A percentile compares a stretch with the other conserved stretches of the same genome.
Evolutionary conservation across 1,140 invertebrate genomes (phyloP).

Genomic region (Achroia grisella): DNA sequence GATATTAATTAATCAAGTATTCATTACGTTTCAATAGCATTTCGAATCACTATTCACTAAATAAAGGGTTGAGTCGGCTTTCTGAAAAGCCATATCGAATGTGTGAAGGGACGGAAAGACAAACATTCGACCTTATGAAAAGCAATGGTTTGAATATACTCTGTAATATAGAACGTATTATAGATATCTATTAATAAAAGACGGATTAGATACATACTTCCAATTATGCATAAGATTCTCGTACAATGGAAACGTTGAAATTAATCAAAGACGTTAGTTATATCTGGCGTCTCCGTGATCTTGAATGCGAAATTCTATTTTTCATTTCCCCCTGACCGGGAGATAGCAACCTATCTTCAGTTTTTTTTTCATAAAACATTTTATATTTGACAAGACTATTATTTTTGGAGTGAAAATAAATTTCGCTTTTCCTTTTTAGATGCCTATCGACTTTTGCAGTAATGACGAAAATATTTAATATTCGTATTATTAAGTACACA

Average conservation of each 20-base stretch:
- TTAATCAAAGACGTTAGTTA: slow-evolving; percentile 7
- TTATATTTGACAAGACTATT: slow-evolving; percentile 4
- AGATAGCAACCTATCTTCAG: too few species aligned
- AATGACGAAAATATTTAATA: too few species aligned
- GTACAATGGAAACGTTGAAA: slow-evolving; percentile 1
- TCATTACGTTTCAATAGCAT: slow-evolving; percentile 6
- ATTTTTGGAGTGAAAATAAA: slow-evolving; percentile 5
- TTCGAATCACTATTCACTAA: slow-evolving; percentile 3
- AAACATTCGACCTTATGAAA: slow-evolving; percentile 18
- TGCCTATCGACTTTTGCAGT: too few species aligned
- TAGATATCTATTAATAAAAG: slow-evolving; percentile 12
- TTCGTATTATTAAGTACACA: too few species aligned
- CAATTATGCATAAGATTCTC: slow-evolving; percentile 21
- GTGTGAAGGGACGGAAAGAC: slow-evolving; percentile 13
- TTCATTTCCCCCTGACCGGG: too few species aligned
- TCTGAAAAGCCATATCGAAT: slow-evolving; percentile 1
- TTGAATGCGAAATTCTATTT: slow-evolving; percentile 19
- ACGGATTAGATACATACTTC: slow-evolving; percentile 14
- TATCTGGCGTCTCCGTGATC: slow-evolving; percentile 15
- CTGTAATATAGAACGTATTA: slow-evolving; percentile 12
- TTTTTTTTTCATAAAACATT: slow-evolving; percentile 4
- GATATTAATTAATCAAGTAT: slow-evolving; percentile 14
- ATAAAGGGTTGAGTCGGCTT: background rate
- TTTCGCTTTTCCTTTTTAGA: slow-evolving; percentile 5
- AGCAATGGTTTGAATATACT: slow-evolving; percentile 12